Evolutionary conservation across 2,888 invertebrate genomes (phyloP).

Genomic region (Drosophila helvetica): DNA sequence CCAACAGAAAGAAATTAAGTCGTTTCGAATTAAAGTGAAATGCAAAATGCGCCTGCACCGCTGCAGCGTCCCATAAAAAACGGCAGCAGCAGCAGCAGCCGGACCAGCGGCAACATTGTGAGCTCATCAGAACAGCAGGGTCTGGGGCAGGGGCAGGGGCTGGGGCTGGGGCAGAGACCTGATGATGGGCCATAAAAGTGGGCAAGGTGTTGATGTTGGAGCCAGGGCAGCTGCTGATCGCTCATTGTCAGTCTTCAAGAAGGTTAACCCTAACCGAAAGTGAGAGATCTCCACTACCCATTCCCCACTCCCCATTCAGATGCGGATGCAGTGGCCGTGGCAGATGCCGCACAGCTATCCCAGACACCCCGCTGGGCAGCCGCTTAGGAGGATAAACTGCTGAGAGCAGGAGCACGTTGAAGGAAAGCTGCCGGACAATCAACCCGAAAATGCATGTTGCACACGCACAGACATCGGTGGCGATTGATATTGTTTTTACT

Average conservation of each 20-base stretch:
- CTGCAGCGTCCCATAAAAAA: conserved; percentile 48
- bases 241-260: conserved; percentile 57
- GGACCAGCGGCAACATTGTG: conserved; percentile 67
- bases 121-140: conserved; percentile 2
- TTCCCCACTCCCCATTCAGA: not conserved
- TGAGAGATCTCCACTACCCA: not conserved
- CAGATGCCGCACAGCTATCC: not conserved
- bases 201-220: conserved; percentile 66
- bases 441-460: not conserved
- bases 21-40: conserved; percentile 77
- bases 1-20: conserved; percentile 62
- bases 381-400: conserved; percentile 28
- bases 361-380: conserved; percentile 34
- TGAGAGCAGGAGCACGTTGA: not conserved
- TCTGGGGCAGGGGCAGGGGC: conserved; percentile 1
- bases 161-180: conserved; percentile 8
- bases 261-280: conserved; percentile 5
- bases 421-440: not conserved
- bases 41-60: conserved; percentile 61
- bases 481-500: too few species aligned
- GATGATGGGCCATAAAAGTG: conserved; percentile 65
- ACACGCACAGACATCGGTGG: too few species aligned
- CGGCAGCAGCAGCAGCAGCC: conserved; percentile 16
- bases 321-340: conserved; percentile 6
- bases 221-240: conserved; percentile 55